Conservation (phyloP, 2,797 vertebrate species). For the Danio choprae region DNA sequence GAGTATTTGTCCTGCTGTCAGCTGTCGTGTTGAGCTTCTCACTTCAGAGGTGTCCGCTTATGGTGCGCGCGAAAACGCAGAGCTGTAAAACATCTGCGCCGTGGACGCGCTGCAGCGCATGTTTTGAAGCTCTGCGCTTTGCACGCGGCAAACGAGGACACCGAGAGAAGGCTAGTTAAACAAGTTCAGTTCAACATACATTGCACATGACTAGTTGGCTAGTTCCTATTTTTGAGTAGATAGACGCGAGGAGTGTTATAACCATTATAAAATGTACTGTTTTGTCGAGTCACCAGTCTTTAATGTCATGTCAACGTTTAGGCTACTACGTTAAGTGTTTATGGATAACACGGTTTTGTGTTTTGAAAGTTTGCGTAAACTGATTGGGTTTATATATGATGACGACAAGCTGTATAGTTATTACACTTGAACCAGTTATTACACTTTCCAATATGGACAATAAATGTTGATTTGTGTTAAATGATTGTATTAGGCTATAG, state of each 20-base stretch:
- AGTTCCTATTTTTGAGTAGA: neutral
- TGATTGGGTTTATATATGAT: neutral
- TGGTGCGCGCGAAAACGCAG: conserved; percentile 16
- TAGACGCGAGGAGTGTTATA: neutral
- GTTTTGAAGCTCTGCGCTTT: neutral
- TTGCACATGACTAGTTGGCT: neutral
- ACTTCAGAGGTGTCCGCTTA: conserved; percentile 33
- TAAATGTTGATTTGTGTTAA: neutral
- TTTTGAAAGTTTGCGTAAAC: neutral
- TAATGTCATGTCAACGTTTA: conserved; percentile 15
- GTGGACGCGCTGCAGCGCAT: neutral
- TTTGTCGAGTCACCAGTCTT: neutral
- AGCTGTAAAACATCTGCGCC: conserved; percentile 29
- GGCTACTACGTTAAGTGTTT: neutral
- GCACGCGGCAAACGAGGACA: neutral
- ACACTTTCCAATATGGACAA: neutral
- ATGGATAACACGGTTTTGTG: neutral
- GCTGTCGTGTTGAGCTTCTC: conserved; percentile 35
- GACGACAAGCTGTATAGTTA: neutral
- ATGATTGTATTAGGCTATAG: neutral
- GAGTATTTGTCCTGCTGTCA: conserved; percentile 34
- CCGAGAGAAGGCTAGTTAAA: neutral
- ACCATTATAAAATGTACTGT: neutral
- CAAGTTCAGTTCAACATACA: conserved; percentile 10
- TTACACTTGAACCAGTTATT: no score